These are phyloP conservation scores for Eudasyphora cyanicolor DNA, from an alignment of 2,888 invertebrate species.

Conservation along the genomic window DNA sequence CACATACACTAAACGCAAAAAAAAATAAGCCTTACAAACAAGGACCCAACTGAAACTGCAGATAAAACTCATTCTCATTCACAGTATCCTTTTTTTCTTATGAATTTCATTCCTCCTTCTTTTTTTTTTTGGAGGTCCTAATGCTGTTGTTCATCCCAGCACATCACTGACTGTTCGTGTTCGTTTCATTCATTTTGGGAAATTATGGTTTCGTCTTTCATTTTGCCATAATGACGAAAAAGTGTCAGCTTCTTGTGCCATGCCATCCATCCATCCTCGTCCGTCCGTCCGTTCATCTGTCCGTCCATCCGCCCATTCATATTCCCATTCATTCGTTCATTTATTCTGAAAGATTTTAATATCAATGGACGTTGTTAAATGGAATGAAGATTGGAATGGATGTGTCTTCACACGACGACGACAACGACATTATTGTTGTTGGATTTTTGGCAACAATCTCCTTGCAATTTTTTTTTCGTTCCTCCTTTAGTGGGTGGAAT, in stretches of 20 bases:
- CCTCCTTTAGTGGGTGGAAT: not conserved
- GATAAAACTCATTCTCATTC: conserved; percentile 53
- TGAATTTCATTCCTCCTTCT: conserved; percentile 44
- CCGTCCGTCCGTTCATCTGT: conserved; percentile 32
- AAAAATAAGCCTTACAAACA: conserved; percentile 39
- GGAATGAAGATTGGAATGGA: conserved; percentile 61
- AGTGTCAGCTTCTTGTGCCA: conserved; percentile 76
- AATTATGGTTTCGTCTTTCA: conserved; percentile 68
- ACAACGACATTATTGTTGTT: no score
- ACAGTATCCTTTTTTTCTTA: conserved; percentile 32
- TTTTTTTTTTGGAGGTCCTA: conserved; percentile 42
- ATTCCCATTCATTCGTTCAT: conserved; percentile 22
- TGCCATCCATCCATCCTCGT: conserved; percentile 43
- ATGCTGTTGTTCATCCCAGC: not conserved
- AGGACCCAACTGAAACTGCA: conserved; percentile 38
- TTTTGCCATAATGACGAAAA: conserved; percentile 77
- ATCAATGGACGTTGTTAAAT: conserved; percentile 67
- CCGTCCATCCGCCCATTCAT: conserved; percentile 39
- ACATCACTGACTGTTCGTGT: conserved; percentile 30
- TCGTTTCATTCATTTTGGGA: conserved; percentile 67
- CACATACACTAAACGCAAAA: conserved; percentile 30
- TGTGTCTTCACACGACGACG: conserved; percentile 32
- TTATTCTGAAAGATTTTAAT: conserved; percentile 66
- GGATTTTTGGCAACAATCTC: conserved; percentile 29
- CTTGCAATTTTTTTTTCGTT: not conserved